Conservation (phyloP, 2,797 vertebrate genomes). For the Molossus alvarezi region DNA sequence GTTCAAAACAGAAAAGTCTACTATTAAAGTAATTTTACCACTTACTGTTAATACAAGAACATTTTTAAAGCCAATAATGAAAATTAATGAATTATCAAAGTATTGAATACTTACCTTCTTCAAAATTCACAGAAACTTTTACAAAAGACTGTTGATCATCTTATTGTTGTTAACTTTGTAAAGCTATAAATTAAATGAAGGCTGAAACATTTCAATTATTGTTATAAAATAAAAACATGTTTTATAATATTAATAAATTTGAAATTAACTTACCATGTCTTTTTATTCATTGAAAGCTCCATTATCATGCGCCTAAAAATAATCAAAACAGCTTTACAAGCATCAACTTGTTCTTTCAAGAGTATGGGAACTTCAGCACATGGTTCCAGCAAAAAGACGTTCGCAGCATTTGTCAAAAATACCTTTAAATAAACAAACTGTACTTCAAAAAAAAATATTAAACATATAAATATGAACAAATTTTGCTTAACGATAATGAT, state of each 20-base stretch:
- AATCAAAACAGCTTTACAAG: constrained; percentile 97
- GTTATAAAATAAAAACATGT: constrained; percentile 46
- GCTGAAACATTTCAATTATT: constrained; percentile 25
- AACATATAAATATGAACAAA: constrained; percentile 3
- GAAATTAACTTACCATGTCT: constrained; percentile 94
- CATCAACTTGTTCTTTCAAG: constrained; percentile 97
- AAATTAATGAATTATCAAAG: constrained; percentile 57
- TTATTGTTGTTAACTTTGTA: constrained; percentile 55
- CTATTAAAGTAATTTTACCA: constrained; percentile 40
- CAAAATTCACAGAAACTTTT: constrained; percentile 53
- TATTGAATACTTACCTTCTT: not conserved
- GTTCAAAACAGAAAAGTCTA: constrained; percentile 67
- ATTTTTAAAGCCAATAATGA: constrained; percentile 60
- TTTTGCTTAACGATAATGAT: constrained; percentile 40
- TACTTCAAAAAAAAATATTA: constrained; percentile 61
- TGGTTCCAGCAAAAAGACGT: constrained; percentile 98
- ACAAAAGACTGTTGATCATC: constrained; percentile 48
- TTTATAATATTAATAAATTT: constrained; percentile 9
- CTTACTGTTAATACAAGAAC: constrained; percentile 28
- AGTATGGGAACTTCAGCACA: constrained; percentile 96
- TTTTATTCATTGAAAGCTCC: constrained; percentile 97
- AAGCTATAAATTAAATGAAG: constrained; percentile 37
- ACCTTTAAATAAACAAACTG: constrained; percentile 91
- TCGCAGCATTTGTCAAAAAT: constrained; percentile 98
- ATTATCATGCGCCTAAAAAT: constrained; percentile 99